phyloP scores from a whole-genome alignment of 2,888 invertebrate species.

The Eupithecia inturbata region DNA sequence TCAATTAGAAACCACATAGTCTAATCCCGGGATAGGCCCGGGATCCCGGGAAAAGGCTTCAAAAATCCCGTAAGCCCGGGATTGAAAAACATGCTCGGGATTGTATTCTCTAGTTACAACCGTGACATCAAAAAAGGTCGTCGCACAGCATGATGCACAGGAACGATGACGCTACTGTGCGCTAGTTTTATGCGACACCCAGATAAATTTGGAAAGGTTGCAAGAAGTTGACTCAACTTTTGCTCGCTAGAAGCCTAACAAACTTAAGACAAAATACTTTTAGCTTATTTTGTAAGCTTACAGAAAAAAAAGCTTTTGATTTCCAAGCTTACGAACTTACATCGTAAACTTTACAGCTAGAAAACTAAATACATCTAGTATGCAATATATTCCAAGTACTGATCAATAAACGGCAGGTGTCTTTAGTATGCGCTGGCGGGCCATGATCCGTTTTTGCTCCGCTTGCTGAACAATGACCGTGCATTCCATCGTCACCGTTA shows the following conservation, averaged over 20 bases:
- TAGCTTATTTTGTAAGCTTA: background rate
- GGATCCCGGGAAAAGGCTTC: too few species aligned
- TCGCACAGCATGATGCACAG: too few species aligned
- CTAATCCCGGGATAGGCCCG: too few species aligned
- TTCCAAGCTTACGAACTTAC: too few species aligned
- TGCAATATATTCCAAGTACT: conserved; percentile 25
- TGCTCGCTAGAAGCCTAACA: background rate
- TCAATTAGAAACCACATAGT: too few species aligned
- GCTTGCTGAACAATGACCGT: conserved; percentile 72
- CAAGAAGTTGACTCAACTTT: background rate
- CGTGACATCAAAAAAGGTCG: too few species aligned
- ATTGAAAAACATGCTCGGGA: too few species aligned
- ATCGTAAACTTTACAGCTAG: background rate
- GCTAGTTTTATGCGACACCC: too few species aligned
- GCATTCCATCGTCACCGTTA: conserved; percentile 80
- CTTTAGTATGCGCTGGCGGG: conserved; percentile 66
- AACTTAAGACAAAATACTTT: background rate
- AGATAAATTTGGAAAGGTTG: background rate
- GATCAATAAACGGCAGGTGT: conserved; percentile 58
- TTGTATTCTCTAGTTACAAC: too few species aligned
- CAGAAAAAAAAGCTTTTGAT: too few species aligned
- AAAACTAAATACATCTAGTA: background rate
- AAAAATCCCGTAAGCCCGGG: too few species aligned
- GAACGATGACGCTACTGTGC: too few species aligned
- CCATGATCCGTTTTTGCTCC: conserved; percentile 71